Conservation (phyloP, 2,888 invertebrate genomes). For the Andrena dorsata region DNA sequence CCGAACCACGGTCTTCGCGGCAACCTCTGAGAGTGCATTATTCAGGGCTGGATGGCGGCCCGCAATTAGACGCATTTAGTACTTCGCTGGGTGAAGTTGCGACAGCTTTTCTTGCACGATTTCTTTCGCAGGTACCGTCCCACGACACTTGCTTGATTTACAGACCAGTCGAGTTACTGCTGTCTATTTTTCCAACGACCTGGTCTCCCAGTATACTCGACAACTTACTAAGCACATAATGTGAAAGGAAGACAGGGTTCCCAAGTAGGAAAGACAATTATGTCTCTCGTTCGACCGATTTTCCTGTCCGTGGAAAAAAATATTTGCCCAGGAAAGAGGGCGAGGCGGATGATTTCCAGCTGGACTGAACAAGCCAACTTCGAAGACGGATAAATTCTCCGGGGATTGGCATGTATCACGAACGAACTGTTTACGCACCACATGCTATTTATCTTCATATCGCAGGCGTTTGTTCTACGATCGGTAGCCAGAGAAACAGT, state of each 20-base stretch:
- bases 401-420: slow-evolving; percentile 25
- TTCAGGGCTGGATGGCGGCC: slow-evolving; percentile 48
- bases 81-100: slow-evolving; percentile 9
- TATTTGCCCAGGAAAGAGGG: neutral
- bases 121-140: neutral
- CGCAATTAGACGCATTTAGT: slow-evolving; percentile 47
- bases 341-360: neutral
- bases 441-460: slow-evolving; percentile 40
- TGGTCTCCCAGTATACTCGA: too few species aligned
- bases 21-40: slow-evolving; percentile 38
- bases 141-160: neutral
- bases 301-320: neutral
- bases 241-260: neutral
- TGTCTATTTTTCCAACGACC: too few species aligned
- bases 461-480: slow-evolving; percentile 9
- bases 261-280: slow-evolving; percentile 16
- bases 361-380: slow-evolving; percentile 8
- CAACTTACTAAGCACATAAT: too few species aligned
- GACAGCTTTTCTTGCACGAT: slow-evolving; percentile 15
- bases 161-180: too few species aligned
- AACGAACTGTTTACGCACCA: slow-evolving; percentile 35
- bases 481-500: slow-evolving; percentile 26
- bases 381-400: slow-evolving; percentile 20
- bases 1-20: slow-evolving; percentile 3
- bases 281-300: neutral